These are phyloP conservation scores for Pseudochirops corinnae DNA, from an alignment of 2,797 vertebrate species.

Conservation along the genomic window DNA sequence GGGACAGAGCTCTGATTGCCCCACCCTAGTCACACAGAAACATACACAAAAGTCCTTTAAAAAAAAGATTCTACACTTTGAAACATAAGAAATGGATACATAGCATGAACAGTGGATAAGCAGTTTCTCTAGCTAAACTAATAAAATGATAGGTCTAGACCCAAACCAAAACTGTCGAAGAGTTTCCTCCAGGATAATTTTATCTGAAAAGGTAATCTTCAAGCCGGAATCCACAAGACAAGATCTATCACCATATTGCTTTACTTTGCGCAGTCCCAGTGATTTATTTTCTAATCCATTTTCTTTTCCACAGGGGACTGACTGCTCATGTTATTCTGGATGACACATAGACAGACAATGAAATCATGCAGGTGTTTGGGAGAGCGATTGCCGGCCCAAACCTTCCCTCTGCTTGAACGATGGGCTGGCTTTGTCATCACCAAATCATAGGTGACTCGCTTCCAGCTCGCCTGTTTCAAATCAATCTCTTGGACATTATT, in stretches of 20 bases:
- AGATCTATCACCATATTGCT: neutral
- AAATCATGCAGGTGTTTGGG: neutral
- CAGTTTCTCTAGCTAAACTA: neutral
- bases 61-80: neutral
- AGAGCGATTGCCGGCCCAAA: neutral
- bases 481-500: neutral
- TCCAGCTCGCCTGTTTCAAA: neutral
- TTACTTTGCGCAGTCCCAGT: neutral
- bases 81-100: neutral
- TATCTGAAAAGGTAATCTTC: slow-evolving; percentile 23
- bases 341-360: neutral
- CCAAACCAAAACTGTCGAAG: neutral
- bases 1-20: neutral
- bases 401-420: neutral
- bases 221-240: slow-evolving; percentile 3
- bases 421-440: fast-evolving
- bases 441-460: neutral
- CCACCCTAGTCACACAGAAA: neutral
- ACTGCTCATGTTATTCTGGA: slow-evolving; percentile 28
- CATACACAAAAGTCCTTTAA: neutral
- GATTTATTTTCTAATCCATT: neutral
- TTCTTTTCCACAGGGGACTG: neutral
- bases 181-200: fast-evolving
- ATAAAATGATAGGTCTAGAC: no score
- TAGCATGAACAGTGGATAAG: neutral